phyloP scores from a whole-genome alignment of 1,140 invertebrate species.

The Drosophila bocki region DNA sequence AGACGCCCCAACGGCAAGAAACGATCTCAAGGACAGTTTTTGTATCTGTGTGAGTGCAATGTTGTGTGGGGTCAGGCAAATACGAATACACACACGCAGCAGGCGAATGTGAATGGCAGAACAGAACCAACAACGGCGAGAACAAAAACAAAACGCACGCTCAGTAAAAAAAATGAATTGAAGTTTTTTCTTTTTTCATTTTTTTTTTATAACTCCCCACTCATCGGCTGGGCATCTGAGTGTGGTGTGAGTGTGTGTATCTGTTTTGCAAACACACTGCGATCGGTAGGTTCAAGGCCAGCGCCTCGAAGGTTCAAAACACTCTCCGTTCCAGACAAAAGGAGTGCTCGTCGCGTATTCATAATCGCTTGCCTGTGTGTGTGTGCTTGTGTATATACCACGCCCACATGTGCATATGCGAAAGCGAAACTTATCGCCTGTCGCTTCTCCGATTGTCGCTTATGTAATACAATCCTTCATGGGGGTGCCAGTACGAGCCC shows the following conservation, averaged over 20 bases:
- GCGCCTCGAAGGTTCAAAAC: constrained; percentile 77
- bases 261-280: constrained; percentile 68
- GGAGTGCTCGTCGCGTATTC: constrained; percentile 48
- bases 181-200: constrained; percentile 34
- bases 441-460: constrained; percentile 54
- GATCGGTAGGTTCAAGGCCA: constrained; percentile 78
- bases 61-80: constrained; percentile 80
- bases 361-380: constrained; percentile 20
- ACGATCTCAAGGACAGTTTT: constrained; percentile 67
- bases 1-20: constrained; percentile 40
- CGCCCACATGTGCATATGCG: constrained; percentile 54
- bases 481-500: constrained; percentile 37
- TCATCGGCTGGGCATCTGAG: constrained; percentile 25
- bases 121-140: constrained; percentile 49
- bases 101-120: constrained; percentile 49
- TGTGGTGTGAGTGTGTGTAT: constrained; percentile 41
- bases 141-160: constrained; percentile 40
- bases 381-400: constrained; percentile 36
- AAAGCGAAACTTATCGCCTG: constrained; percentile 58
- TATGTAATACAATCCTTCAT: constrained; percentile 74
- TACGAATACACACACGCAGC: constrained; percentile 22
- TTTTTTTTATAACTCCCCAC: constrained; percentile 61
- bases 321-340: constrained; percentile 51
- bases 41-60: constrained; percentile 40
- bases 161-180: constrained; percentile 38